Evolutionary conservation across 2,113 vertebrate species (phyloP), one percentile per base, ranked within the genome.

Genomic region (Pongo pygmaeus): DNA sequence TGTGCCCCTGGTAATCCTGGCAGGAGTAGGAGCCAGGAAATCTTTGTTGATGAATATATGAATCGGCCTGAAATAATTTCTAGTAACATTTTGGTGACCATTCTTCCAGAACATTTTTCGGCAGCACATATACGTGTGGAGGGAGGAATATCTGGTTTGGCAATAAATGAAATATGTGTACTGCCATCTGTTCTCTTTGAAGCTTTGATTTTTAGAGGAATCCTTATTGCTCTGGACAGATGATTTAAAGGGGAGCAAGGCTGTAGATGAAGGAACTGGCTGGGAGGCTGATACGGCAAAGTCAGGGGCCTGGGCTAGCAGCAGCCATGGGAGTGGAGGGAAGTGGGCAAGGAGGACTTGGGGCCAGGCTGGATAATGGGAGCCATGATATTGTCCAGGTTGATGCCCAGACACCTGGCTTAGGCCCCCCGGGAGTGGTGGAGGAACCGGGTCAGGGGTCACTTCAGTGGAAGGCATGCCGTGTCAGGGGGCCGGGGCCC

Each of bases 51-150:
- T 38, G 9, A 77, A 48, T 64, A 11, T 69, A 6, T 69, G 75
- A 46, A 13, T 70, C 27, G 35, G 25, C 74, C 64, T 57, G 87
- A 70, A 86, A 38, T 83, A 40, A 64, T 93, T 77, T 67, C 83
- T 67, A 13, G 43, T n/a, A 7, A 74, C 1, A 5, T 64, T 57
- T 48, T 52, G 38, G 50, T 67, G 50, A 74, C 64, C 4, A 3
- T 89, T 92, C 59, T 92, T 91, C 59, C 23, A 90, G 84, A 75
- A 83, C 9, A 38, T 79, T 90, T 92, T 59, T 94, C 61, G 92
- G 52, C 52, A 55, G 90, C 25, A 40, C 50, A 12, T 25, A 3
- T 25, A 18, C 6, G 20, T 10, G 5, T 17, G 1, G 83, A 94
- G 35, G 35, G 38, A 72, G 79, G 74, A 23, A 4, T 64, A 77